These are phyloP conservation scores for Saccopteryx bilineata DNA, from an alignment of 2,113 vertebrate species.

Conservation along the genomic window DNA sequence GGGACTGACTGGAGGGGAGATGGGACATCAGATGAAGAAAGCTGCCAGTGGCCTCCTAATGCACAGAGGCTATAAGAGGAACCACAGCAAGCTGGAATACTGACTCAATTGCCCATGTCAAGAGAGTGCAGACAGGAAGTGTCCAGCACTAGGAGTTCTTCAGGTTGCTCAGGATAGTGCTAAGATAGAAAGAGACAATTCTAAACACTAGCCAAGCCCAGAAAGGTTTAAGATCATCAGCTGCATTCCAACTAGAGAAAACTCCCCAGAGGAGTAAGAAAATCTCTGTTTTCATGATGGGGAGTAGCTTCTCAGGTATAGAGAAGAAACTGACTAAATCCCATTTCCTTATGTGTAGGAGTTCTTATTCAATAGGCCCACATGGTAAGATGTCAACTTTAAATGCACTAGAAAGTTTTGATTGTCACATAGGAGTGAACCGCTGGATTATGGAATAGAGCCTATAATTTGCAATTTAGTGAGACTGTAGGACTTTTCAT, in stretches of 20 bases:
- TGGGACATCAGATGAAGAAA: neutral
- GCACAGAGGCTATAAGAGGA: neutral
- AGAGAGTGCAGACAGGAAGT: neutral
- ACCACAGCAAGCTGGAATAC: neutral
- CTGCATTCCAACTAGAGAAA: neutral
- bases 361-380: neutral
- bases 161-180: neutral
- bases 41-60: neutral
- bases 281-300: neutral
- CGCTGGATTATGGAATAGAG: neutral
- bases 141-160: neutral
- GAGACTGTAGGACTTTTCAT: neutral
- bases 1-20: neutral
- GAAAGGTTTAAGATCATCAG: neutral
- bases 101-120: neutral
- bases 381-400: neutral
- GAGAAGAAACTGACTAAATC: neutral
- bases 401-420: neutral
- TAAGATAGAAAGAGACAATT: neutral
- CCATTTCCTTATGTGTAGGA: neutral
- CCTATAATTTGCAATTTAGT: neutral
- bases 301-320: neutral
- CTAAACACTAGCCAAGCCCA: neutral
- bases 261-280: neutral
- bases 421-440: neutral